A percentile compares a stretch with the other conserved stretches of the same genome.
These are phyloP conservation scores for Cassiopea andromeda DNA, from an alignment of 30 jellyfish, hydroid and myxozoan species.

Conservation along the genomic window DNA sequence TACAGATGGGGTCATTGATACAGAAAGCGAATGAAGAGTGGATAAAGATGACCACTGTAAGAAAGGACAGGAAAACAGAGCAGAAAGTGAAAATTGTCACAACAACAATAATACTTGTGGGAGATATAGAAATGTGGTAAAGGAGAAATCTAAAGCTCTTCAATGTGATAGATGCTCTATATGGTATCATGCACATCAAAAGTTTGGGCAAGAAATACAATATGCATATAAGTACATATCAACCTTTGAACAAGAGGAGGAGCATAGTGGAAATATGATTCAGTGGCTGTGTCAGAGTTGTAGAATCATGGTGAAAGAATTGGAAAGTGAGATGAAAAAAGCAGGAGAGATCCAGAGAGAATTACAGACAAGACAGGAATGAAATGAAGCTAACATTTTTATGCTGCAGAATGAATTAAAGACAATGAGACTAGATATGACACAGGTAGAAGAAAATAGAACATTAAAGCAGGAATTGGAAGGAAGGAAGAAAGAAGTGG, in stretches of 20 bases:
- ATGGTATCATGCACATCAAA: not conserved
- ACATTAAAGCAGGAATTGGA: not conserved
- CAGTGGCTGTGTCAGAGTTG: not conserved
- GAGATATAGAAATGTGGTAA: not conserved
- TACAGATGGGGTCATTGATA: no score
- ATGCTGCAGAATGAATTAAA: not conserved
- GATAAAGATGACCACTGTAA: not conserved
- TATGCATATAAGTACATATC: not conserved
- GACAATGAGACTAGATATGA: not conserved
- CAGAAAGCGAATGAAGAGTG: not conserved
- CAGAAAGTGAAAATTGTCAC: not conserved
- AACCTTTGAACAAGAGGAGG: not conserved
- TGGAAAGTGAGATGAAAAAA: not conserved
- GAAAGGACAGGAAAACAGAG: not conserved
- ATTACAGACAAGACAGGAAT: not conserved
- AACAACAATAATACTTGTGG: not conserved
- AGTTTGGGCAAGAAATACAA: not conserved
- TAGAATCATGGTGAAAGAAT: not conserved
- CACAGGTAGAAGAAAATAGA: not conserved
- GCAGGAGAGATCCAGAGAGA: not conserved
- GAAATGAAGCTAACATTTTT: not conserved
- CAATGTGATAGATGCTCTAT: not conserved
- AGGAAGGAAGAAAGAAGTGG: not conserved
- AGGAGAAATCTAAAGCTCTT: not conserved
- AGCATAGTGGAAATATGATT: not conserved